Evolutionary conservation across 2,888 invertebrate genomes (phyloP), one percentile per base, ranked within the genome.

Genomic region (Sesamia inferens): DNA sequence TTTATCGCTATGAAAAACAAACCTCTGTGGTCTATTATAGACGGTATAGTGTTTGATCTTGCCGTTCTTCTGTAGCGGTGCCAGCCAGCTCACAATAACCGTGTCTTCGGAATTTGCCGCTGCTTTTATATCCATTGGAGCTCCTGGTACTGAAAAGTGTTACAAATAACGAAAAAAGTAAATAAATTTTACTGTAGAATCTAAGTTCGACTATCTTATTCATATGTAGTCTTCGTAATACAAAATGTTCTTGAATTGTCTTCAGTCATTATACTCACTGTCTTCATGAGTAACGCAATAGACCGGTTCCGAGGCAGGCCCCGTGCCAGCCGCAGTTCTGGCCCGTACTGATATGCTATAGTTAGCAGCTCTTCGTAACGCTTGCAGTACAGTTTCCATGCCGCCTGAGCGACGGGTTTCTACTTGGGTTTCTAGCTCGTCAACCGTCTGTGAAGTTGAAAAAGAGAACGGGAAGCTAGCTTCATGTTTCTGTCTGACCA

Each of bases 261-360:
- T 31, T 31, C 7, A 51, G 48, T 42, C 14, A 51, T 7, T 42
- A 69, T n/a, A 84, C 91, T 94, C 92, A 98, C 98, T 97, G 92
- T 99, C 98, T 93, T 99, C 98, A 82, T 98, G 97, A 0, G 99
- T 99, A 76, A 96, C 95, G 91, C 99, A 98, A 92, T 97, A 97
- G 71, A 98, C 96, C 6, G 98, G 97, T 58, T 96, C 93, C 83
- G 98, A 97, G 69, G 98, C 95, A 39, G 98, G 97, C 0, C 99
- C 99, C 86, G 98, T 97, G 1, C 99, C 99, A n/a, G 98, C 98
- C 31, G 97, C 97, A 0, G 98, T 98, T 86, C 97, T 97, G 5
- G 98, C 98, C 87, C 98, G 94, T 11, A 98, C 97, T 83, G 97
- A 96, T 74, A 99, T 96, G 73, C 98, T 98, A 94, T 99, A 99